Evolutionary conservation across 2,113 vertebrate species (phyloP), one percentile per base, ranked within the genome.

Genomic region (Cyphomyrus discorhynchus): DNA sequence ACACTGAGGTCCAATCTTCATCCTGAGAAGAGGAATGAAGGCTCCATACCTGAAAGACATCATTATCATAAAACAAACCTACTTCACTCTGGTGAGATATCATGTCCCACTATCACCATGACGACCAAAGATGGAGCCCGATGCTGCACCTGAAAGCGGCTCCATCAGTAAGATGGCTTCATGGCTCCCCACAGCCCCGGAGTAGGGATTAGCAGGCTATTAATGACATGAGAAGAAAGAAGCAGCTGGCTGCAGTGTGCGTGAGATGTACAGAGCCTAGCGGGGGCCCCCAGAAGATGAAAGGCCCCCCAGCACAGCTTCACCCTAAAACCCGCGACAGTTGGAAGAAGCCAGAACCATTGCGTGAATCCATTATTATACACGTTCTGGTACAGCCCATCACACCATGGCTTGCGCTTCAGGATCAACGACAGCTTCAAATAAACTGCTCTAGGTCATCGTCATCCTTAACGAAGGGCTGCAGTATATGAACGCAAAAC

Each of bases 281-380:
- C 31, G 15, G 47, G 77, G 83, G 83, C 9, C 49, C 49, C n/a
- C 24, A 35, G 35, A 17, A 24, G 11, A 88, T 89, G 91, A 87
- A 91, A 88, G 92, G 52, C 91, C 88, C 58, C 89, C 47, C 91
- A 92, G 49, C 27, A 85, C 77, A 53, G 91, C 91, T 84, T 89
- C 58, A 89, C 90, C 91, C 93, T 87, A 92, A 94, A 93, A 90
- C 92, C 89, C 50, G 88, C 93, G 92, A 86, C 89, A 62, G 31
- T 13, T 11, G 83, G 83, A 46, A 46, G 8, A 45, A 31, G 42
- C 35, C 27, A 70, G n/a, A 45, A 24, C 17, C 21, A 21, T 46
- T 7, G 19, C 24, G 56, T 62, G 31, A 45, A 66, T n/a, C 15
- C 46, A 87, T 21, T 58, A 58, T 58, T 3, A 39, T 56, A 35